Percentiles rank a stretch among this genome's conserved stretches.
Evolutionary conservation across 1,140 invertebrate genomes (phyloP).

Genomic region (Phenacoccus solenopsis): DNA sequence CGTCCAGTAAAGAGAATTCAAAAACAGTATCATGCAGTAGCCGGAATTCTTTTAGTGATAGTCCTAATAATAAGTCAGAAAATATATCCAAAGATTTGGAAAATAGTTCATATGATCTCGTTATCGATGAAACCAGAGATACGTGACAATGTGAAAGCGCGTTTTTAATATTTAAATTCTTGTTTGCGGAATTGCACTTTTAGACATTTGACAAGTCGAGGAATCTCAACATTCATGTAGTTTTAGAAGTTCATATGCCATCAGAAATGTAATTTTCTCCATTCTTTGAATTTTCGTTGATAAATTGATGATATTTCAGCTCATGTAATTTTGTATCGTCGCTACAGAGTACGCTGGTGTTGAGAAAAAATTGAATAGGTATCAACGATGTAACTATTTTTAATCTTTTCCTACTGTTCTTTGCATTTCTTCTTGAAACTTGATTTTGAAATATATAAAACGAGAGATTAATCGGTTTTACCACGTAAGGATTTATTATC

Average conservation of each 20-base stretch:
- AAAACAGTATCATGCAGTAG: background rate
- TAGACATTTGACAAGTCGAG: background rate
- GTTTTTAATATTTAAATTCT: background rate
- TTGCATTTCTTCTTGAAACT: too few species aligned
- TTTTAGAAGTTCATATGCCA: background rate
- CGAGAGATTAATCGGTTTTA: too few species aligned
- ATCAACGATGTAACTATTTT: too few species aligned
- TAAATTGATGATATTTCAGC: too few species aligned
- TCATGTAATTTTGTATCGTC: too few species aligned
- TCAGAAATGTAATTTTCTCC: too few species aligned
- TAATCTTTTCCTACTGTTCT: too few species aligned
- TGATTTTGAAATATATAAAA: too few species aligned
- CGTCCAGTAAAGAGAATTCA: background rate
- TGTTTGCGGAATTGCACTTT: background rate
- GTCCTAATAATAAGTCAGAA: background rate
- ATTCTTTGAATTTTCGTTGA: too few species aligned
- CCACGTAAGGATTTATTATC: too few species aligned
- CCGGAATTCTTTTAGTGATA: background rate
- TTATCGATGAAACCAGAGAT: background rate
- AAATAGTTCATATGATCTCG: background rate
- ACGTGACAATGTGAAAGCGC: background rate
- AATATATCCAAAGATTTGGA: background rate
- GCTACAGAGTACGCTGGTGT: too few species aligned
- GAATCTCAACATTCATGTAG: background rate
- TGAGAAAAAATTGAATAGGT: too few species aligned